Percentiles rank a stretch among this genome's conserved stretches.
phyloP scores from a whole-genome alignment of 2,888 invertebrate species.

The Drosophila picticornis region DNA sequence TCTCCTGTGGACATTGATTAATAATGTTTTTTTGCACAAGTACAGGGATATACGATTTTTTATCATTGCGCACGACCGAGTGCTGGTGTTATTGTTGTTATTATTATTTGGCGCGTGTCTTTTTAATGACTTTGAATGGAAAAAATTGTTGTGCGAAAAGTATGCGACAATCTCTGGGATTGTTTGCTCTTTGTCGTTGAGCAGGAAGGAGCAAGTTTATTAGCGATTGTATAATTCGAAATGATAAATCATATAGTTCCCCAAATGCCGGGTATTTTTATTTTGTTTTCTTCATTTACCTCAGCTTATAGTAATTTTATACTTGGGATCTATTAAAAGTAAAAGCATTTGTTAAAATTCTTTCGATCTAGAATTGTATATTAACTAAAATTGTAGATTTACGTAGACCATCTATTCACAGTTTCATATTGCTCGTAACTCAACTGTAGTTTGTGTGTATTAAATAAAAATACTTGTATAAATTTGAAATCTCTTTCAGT shows the following conservation, averaged over 20 bases:
- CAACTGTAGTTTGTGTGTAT: not conserved
- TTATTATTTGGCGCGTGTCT: constrained; percentile 54
- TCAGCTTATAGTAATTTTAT: not conserved
- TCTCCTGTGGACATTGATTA: constrained; percentile 79
- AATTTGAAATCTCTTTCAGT: not conserved
- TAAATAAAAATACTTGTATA: not conserved
- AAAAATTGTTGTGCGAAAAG: constrained; percentile 37
- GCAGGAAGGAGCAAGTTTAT: constrained; percentile 4
- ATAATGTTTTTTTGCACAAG: constrained; percentile 68
- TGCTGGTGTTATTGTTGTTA: constrained; percentile 32
- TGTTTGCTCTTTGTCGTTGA: constrained; percentile 17
- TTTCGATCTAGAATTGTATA: not conserved
- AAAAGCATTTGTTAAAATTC: not conserved
- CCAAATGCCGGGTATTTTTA: not conserved
- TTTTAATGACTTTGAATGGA: constrained; percentile 62
- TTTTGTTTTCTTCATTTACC: not conserved
- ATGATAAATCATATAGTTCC: not conserved
- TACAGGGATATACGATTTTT: constrained; percentile 55
- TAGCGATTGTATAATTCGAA: constrained; percentile 6
- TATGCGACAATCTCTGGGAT: constrained; percentile 29
- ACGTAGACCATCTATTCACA: not conserved
- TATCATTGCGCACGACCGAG: constrained; percentile 66
- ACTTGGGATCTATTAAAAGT: not conserved
- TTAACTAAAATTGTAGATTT: not conserved
- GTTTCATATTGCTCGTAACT: not conserved